Percentiles rank a stretch among this genome's conserved stretches.
Conservation (phyloP, 2,113 vertebrate species). For the Taxidea taxus region DNA sequence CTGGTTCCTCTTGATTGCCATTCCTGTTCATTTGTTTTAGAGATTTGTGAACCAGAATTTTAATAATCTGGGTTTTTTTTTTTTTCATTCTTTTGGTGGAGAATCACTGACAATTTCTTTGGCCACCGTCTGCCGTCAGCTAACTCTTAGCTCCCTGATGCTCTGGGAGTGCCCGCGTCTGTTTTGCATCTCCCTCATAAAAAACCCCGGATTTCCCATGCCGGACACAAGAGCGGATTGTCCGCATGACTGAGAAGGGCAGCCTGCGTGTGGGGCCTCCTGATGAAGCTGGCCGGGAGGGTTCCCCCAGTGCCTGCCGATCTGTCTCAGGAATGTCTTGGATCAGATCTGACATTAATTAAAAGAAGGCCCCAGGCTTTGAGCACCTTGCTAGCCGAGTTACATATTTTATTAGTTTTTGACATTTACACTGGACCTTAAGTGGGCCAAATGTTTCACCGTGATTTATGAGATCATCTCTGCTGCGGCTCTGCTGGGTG, state of each 20-base stretch:
- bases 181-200: not conserved
- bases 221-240: not conserved
- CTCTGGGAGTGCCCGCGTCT: fast-evolving
- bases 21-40: not conserved
- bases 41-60: not conserved
- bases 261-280: not conserved
- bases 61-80: not conserved
- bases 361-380: not conserved
- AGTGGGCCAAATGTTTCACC: not conserved
- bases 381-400: not conserved
- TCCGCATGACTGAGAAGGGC: not conserved
- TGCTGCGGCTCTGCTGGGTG: too few relatives aligned
- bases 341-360: slow-evolving; percentile 18
- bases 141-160: not conserved
- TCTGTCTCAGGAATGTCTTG: not conserved
- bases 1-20: not conserved
- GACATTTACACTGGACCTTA: not conserved
- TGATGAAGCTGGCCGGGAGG: not conserved
- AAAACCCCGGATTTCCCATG: fast-evolving
- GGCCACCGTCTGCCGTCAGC: not conserved
- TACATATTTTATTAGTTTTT: not conserved
- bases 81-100: not conserved
- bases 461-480: not conserved
- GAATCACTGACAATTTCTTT: not conserved
- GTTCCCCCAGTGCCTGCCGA: not conserved